These are phyloP conservation scores for Limanda limanda DNA, from an alignment of 2,113 vertebrate genomes.

Conservation along the genomic window DNA sequence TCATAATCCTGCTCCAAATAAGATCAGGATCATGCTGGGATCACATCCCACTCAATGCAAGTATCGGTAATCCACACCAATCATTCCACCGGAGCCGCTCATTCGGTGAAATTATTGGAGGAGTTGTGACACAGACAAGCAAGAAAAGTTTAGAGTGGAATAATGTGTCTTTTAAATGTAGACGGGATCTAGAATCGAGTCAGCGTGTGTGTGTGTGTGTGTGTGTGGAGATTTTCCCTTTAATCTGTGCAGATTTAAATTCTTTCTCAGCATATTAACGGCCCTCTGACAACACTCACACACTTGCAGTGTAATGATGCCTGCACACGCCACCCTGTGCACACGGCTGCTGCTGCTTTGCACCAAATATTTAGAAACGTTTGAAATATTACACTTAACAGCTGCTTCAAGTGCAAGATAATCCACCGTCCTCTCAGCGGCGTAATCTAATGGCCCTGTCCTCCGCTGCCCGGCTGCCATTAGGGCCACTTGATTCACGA, in stretches of 20 bases:
- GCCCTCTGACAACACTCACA: neutral
- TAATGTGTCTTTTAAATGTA: neutral
- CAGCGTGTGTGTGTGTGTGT: neutral
- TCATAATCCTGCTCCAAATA: constrained; percentile 71
- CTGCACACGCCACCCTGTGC: constrained; percentile 16
- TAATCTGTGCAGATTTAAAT: neutral
- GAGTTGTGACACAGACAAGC: constrained; percentile 13
- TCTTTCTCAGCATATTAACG: neutral
- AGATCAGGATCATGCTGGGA: constrained; percentile 67
- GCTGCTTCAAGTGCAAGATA: constrained; percentile 54
- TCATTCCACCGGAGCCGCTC: constrained; percentile 46
- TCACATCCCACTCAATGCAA: constrained; percentile 60
- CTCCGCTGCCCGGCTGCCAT: constrained; percentile 22
- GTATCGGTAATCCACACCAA: constrained; percentile 65
- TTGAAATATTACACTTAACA: constrained; percentile 50
- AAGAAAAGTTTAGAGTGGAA: neutral
- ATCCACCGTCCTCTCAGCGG: constrained; percentile 46
- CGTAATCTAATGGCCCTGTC: constrained; percentile 57
- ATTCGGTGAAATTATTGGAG: constrained; percentile 42
- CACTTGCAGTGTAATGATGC: neutral
- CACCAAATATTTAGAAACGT: constrained; percentile 37
- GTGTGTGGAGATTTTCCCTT: neutral
- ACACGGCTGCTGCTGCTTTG: constrained; percentile 38
- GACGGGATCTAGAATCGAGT: neutral
- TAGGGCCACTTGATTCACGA: constrained; percentile 43